Conservation (phyloP, 2,113 vertebrate genomes). For the Malurus melanocephalus region DNA sequence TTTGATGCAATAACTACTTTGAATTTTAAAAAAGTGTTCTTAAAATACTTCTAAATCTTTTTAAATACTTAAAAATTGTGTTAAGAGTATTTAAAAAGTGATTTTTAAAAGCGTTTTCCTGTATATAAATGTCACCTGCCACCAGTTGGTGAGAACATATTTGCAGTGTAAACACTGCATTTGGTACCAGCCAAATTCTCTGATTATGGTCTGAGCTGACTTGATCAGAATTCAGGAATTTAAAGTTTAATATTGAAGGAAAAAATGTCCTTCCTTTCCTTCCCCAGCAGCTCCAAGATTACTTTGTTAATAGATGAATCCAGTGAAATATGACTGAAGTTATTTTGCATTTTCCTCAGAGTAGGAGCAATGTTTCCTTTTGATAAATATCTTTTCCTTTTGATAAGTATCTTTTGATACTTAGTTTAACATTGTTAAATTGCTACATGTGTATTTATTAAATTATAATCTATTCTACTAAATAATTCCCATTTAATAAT, state of each 20-base stretch:
- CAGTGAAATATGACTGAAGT: accelerated
- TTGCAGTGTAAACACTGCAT: not conserved
- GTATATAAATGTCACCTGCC: accelerated
- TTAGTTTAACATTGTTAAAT: not conserved
- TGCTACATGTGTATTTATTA: no score
- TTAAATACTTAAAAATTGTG: no score
- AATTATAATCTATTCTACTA: no score
- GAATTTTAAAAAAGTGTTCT: no score
- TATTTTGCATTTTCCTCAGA: not conserved
- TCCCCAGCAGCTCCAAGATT: not conserved
- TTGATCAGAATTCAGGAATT: not conserved
- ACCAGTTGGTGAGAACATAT: not conserved
- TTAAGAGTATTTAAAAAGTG: no score
- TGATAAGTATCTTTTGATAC: no score
- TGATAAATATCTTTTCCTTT: no score
- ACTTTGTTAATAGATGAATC: not conserved
- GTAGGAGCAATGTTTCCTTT: not conserved
- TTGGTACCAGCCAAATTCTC: not conserved
- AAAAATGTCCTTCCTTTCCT: not conserved
- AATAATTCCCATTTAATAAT: no score
- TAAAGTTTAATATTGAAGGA: not conserved
- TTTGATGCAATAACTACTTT: not conserved
- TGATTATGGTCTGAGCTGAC: not conserved
- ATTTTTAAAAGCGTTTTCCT: not conserved
- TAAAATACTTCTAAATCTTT: no score